These are phyloP conservation scores for Ridgeia piscesae DNA, from an alignment of 1,140 invertebrate genomes.

Conservation along the genomic window DNA sequence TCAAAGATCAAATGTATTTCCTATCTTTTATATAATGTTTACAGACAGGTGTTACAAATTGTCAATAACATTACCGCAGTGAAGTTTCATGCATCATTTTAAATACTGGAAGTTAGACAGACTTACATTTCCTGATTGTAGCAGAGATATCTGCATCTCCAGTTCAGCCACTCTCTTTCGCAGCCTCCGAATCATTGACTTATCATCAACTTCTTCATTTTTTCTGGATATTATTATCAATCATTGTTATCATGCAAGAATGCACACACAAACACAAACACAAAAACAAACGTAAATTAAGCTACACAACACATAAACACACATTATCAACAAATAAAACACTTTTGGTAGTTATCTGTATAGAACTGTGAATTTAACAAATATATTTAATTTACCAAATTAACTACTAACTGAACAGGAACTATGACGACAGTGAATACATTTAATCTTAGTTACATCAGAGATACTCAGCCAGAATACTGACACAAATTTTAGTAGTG, in stretches of 20 bases:
- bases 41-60: not conserved
- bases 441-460: not conserved
- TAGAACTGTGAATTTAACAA: no score
- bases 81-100: not conserved
- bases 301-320: not conserved
- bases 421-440: no score
- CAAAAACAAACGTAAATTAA: no score
- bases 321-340: not conserved
- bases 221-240: slow-evolving; percentile 38
- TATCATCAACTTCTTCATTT: slow-evolving; percentile 55
- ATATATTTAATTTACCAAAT: no score
- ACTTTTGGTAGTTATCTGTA: not conserved
- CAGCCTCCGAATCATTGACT: slow-evolving; percentile 49
- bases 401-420: no score
- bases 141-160: slow-evolving; percentile 45
- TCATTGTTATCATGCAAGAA: not conserved
- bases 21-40: not conserved
- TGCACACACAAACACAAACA: not conserved
- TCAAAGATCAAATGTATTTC: not conserved
- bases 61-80: no score
- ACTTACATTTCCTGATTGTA: slow-evolving; percentile 32
- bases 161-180: slow-evolving; percentile 48
- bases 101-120: not conserved
- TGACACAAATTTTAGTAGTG: not conserved
- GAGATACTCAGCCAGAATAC: not conserved